These are phyloP conservation scores for Laothoe populi DNA, from an alignment of 2,888 invertebrate species.

Conservation along the genomic window DNA sequence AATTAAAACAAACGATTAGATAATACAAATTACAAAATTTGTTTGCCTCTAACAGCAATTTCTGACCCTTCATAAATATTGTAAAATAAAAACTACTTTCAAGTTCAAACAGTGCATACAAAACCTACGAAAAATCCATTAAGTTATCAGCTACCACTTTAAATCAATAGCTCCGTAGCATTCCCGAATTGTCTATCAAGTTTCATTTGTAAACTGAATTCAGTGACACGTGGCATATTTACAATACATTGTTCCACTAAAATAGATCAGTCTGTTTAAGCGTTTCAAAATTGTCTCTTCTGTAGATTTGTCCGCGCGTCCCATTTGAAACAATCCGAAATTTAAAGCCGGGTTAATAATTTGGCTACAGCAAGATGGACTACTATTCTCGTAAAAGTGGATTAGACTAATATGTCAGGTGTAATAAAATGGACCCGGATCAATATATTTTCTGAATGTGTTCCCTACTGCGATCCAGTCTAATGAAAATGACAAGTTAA, in stretches of 20 bases:
- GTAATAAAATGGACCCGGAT: no score
- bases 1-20: no score
- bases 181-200: neutral
- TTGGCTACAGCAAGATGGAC: neutral
- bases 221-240: neutral
- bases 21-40: no score
- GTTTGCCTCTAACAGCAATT: no score
- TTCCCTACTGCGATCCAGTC: no score
- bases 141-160: neutral
- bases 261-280: constrained; percentile 10
- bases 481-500: no score
- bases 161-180: constrained; percentile 4
- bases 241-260: constrained; percentile 7
- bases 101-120: neutral
- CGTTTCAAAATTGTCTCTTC: constrained; percentile 1
- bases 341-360: constrained; percentile 1
- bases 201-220: neutral
- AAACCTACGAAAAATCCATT: neutral
- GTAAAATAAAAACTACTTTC: no score
- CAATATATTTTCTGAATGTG: no score
- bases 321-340: constrained; percentile 1
- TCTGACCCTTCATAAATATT: no score
- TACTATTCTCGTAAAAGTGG: neutral
- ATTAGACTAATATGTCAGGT: neutral
- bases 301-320: constrained; percentile 1